Conservation (phyloP, 2,888 invertebrate genomes). For the Glyphotaelius pellucidus region DNA sequence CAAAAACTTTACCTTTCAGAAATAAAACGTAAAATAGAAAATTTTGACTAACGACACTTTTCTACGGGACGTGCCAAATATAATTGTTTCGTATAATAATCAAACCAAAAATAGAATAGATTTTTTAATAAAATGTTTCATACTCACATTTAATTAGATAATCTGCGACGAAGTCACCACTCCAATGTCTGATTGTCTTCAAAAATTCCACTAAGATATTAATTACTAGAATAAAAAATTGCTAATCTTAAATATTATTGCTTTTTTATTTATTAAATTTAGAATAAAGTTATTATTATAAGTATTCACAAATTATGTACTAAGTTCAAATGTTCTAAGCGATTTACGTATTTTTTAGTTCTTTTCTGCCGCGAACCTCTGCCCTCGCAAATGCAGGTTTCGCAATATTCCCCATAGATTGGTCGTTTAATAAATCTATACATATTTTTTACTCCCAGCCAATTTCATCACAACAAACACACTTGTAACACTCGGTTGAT, state of each 20-base stretch:
- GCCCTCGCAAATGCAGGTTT: conserved; percentile 17
- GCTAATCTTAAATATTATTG: conserved; percentile 1
- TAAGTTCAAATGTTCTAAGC: conserved; percentile 26
- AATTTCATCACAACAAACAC: conserved; percentile 19
- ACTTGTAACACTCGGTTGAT: background rate
- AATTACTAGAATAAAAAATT: background rate
- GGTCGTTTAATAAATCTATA: conserved; percentile 43
- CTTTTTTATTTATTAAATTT: background rate
- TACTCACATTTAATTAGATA: background rate
- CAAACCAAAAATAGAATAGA: too few relatives aligned
- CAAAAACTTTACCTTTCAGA: too few relatives aligned
- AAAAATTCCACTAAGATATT: background rate
- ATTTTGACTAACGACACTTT: too few relatives aligned
- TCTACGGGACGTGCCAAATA: too few relatives aligned
- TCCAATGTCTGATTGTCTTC: background rate
- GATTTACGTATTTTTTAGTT: conserved; percentile 41
- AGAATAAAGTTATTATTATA: background rate
- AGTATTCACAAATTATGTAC: conserved; percentile 15
- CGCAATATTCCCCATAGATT: conserved; percentile 24
- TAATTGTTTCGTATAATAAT: too few relatives aligned
- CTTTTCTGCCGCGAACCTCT: conserved; percentile 35
- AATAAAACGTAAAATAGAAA: too few relatives aligned
- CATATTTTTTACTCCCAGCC: conserved; percentile 25
- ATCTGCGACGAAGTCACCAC: background rate
- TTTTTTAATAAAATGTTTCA: too few relatives aligned